Conservation (phyloP, 1,140 invertebrate genomes). For the Ectropis grisescens region DNA sequence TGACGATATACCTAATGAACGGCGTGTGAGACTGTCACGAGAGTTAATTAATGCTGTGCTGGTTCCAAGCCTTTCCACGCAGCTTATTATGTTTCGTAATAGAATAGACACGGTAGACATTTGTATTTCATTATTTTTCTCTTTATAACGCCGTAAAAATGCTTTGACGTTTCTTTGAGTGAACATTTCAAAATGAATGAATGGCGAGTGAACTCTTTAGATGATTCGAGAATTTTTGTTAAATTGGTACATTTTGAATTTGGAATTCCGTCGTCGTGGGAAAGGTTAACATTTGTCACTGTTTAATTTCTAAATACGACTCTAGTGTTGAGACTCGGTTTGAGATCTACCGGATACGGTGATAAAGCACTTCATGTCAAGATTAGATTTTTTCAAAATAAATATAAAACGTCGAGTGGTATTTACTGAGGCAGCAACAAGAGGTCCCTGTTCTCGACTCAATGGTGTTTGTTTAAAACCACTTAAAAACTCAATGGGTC, state of each 20-base stretch:
- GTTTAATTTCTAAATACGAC: conserved; percentile 20
- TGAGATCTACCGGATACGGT: conserved; percentile 33
- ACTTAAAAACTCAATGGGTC: conserved; percentile 46
- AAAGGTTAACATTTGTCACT: conserved; percentile 38
- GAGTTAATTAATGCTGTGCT: conserved; percentile 39
- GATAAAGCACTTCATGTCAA: conserved; percentile 46
- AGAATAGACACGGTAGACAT: conserved; percentile 19
- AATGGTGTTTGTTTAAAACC: conserved; percentile 59
- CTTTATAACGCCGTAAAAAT: conserved; percentile 18
- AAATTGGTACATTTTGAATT: too few species aligned
- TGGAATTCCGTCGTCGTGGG: conserved; percentile 19
- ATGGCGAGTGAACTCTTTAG: too few species aligned
- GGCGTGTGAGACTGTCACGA: conserved; percentile 46
- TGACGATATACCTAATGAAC: conserved; percentile 39
- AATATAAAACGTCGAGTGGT: conserved; percentile 37
- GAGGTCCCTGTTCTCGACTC: conserved; percentile 42
- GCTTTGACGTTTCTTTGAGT: conserved; percentile 16
- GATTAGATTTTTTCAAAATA: conserved; percentile 58
- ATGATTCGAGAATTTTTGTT: too few species aligned
- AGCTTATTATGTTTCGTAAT: conserved; percentile 19
- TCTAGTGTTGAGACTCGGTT: conserved; percentile 18
- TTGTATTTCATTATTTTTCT: conserved; percentile 26
- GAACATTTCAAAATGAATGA: conserved; percentile 1
- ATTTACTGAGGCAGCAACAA: conserved; percentile 44
- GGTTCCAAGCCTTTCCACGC: conserved; percentile 4